Percentiles rank a stretch among this genome's conserved stretches.
These are phyloP conservation scores for Bagarius yarrelli DNA, from an alignment of 2,113 vertebrate species.

Conservation along the genomic window DNA sequence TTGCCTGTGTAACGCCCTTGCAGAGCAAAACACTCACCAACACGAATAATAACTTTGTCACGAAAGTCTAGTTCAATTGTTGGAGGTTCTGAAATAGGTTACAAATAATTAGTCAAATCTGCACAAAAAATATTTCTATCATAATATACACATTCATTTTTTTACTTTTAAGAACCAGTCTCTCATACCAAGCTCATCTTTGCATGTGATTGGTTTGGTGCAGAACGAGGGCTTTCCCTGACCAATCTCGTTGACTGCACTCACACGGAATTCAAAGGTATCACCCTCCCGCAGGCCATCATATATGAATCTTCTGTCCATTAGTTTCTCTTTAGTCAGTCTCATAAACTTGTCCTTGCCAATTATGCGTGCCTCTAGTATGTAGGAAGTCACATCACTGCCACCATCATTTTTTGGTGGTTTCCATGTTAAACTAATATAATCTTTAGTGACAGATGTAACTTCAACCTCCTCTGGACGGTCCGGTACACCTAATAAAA, in stretches of 20 bases:
- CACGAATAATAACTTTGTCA: constrained; percentile 86
- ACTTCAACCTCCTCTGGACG: constrained; percentile 93
- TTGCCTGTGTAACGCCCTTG: constrained; percentile 91
- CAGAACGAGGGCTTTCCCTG: constrained; percentile 93
- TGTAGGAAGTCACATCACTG: constrained; percentile 89
- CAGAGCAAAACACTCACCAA: constrained; percentile 89
- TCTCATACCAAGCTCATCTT: constrained; percentile 87
- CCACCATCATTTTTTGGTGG: constrained; percentile 91
- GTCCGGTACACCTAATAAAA: constrained; percentile 83
- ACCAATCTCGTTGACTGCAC: constrained; percentile 91
- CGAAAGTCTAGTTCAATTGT: constrained; percentile 93
- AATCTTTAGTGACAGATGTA: constrained; percentile 85
- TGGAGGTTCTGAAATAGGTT: constrained; percentile 81
- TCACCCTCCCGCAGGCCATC: constrained; percentile 92
- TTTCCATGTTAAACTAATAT: constrained; percentile 89
- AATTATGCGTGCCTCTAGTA: constrained; percentile 90
- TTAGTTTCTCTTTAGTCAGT: constrained; percentile 86
- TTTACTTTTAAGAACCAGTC: neutral
- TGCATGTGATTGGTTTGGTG: constrained; percentile 96
- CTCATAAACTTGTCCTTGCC: constrained; percentile 91
- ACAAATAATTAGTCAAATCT: neutral
- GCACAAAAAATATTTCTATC: neutral
- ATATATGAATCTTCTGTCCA: constrained; percentile 84
- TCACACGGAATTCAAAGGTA: constrained; percentile 90
- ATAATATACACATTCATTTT: neutral